A percentile compares a stretch with the other conserved stretches of the same genome.
Conservation (phyloP, 2,113 vertebrate genomes). For the Mungos mungo region DNA sequence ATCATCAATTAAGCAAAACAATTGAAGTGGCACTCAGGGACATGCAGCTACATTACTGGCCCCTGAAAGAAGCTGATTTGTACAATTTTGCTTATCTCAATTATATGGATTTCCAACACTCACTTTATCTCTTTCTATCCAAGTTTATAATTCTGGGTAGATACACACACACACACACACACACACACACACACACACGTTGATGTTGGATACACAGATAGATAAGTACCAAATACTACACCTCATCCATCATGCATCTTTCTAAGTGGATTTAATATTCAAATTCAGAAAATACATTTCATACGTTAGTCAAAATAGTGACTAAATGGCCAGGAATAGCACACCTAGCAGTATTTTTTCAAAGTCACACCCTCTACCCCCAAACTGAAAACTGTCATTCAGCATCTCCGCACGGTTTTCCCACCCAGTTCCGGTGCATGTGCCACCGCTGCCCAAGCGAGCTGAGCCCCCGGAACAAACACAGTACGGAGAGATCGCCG, state of each 20-base stretch:
- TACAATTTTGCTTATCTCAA: neutral
- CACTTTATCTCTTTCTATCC: neutral
- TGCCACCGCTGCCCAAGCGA: accelerated
- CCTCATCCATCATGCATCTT: neutral
- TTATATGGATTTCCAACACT: neutral
- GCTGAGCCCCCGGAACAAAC: neutral
- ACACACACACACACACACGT: neutral
- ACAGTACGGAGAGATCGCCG: neutral
- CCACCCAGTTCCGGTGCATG: neutral
- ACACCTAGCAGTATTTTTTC: neutral
- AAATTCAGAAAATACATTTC: neutral
- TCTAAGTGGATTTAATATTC: neutral
- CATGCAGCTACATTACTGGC: neutral
- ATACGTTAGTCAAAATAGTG: neutral
- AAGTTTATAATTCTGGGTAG: neutral
- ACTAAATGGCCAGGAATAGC: neutral
- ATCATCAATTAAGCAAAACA: neutral
- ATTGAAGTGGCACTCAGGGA: neutral
- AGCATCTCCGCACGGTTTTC: neutral
- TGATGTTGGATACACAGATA: neutral
- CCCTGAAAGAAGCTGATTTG: neutral
- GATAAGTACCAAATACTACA: neutral
- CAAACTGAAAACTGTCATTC: neutral
- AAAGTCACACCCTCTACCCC: neutral
- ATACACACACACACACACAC: neutral